A percentile compares a stretch with the other conserved stretches of the same genome.
These are phyloP conservation scores for Bovichtus diacanthus DNA, from an alignment of 2,797 vertebrate species.

Conservation along the genomic window DNA sequence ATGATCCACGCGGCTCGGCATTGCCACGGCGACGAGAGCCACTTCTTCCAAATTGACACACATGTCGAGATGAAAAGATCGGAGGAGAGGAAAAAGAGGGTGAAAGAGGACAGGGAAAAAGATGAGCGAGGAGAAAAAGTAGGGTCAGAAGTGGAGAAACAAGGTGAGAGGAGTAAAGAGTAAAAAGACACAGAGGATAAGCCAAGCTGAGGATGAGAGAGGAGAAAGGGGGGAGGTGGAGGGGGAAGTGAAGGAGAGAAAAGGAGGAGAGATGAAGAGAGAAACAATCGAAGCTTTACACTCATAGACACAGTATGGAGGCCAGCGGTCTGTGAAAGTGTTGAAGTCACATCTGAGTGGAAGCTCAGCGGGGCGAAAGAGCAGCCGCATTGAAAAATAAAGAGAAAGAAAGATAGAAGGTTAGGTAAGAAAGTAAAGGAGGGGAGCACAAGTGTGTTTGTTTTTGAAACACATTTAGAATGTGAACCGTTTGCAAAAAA, in stretches of 20 bases:
- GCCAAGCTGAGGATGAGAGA: conserved; percentile 2
- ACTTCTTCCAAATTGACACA: conserved; percentile 43
- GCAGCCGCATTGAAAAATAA: conserved; percentile 29
- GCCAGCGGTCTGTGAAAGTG: conserved; percentile 60
- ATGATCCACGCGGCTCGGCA: conserved; percentile 25
- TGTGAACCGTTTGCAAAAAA: not conserved
- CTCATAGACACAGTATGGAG: conserved; percentile 37
- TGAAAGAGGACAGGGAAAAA: not conserved
- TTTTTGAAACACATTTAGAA: conserved; percentile 28
- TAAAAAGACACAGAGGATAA: conserved; percentile 10
- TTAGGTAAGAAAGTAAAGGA: not conserved
- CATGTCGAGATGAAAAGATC: conserved; percentile 52
- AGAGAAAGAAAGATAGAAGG: not conserved
- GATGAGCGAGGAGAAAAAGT: not conserved
- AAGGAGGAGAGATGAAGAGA: conserved; percentile 13
- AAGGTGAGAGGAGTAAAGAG: not conserved
- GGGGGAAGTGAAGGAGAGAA: conserved; percentile 13
- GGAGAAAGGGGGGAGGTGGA: not conserved
- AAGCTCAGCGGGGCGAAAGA: conserved; percentile 56
- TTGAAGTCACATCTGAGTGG: conserved; percentile 63
- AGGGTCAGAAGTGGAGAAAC: not conserved
- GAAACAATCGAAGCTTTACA: conserved; percentile 48
- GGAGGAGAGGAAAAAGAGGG: not conserved
- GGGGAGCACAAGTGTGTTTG: not conserved
- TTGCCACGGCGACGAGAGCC: conserved; percentile 36